Evolutionary conservation across 1,140 invertebrate genomes (phyloP), one percentile per base, ranked within the genome.

Genomic region (Carcinoscorpius rotundicauda): DNA sequence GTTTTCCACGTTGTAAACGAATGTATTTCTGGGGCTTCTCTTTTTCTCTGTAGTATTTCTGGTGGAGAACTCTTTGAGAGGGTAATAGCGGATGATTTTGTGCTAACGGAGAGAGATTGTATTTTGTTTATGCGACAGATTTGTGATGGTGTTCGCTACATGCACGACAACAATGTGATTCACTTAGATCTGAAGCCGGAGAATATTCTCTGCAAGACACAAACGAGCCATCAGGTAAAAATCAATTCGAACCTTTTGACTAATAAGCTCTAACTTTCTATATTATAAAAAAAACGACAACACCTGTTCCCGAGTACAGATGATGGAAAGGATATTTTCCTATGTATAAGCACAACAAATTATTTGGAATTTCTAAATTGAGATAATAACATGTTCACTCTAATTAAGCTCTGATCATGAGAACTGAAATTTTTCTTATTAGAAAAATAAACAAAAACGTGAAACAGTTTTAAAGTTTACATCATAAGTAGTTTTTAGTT

Each of bases 181-280:
- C 93, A 97, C 78, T 77, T 97, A 52, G 93, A 96, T 77, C 76
- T 97, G 49, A 96, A 95, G 82, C 92, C 92, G 0, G 92, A 97
- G 76, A 96, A 97, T 72, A 93, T 97, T 63, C 86, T 97, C 80
- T 95, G 92, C 74, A 82, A 87, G 10, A 87, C 86, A 2, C 77
- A 86, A 70, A 87, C 87, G 58, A 87, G 87, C 9, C 86, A 89
- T 57, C 63, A 68, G 51, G 63, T 69, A 62, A 56, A 11, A 11
- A 5, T 60, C 3, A 29, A 29, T 29, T 29, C 29, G 29, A 29
- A 29, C 29, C 29, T 29, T 29, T 29, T 29, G 29, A 29, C 29
- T 29, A 29, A 29, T 29, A 29, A 29, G 29, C 29, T 29, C 29
- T 29, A 29, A 29, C 29, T 29, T 29, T 29, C 29, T 29, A 29